phyloP scores from a whole-genome alignment of 1,140 invertebrate genomes.

The Cotesia vestalis region DNA sequence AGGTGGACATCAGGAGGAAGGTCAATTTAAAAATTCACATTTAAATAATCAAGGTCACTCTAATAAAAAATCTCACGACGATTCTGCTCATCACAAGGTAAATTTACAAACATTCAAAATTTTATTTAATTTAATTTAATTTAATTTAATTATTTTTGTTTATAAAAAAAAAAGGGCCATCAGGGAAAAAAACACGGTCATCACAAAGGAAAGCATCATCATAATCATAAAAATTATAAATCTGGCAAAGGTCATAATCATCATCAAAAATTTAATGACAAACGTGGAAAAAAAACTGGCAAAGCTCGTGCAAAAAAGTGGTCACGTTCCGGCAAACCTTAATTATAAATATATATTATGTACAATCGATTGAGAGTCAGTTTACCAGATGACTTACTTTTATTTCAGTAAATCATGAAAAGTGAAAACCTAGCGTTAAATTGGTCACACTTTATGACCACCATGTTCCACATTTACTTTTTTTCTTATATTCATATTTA shows the following conservation, averaged over 20 bases:
- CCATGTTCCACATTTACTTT: constrained; percentile 7
- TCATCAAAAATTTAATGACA: constrained; percentile 64
- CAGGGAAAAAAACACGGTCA: constrained; percentile 69
- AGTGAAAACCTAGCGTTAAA: constrained; percentile 58
- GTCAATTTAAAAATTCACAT: constrained; percentile 69
- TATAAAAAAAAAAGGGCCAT: constrained; percentile 50
- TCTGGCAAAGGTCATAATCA: constrained; percentile 64
- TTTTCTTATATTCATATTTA: background rate
- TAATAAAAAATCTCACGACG: constrained; percentile 60
- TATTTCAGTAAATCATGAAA: constrained; percentile 37
- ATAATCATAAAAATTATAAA: constrained; percentile 69
- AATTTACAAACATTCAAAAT: too few relatives aligned
- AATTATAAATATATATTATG: background rate
- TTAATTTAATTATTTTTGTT: background rate
- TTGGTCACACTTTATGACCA: constrained; percentile 48
- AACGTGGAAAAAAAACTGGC: constrained; percentile 58
- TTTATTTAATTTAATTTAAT: too few relatives aligned
- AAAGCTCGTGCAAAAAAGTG: constrained; percentile 69
- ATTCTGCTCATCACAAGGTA: constrained; percentile 65
- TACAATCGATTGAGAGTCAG: background rate
- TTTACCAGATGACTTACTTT: background rate
- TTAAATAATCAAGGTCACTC: constrained; percentile 66
- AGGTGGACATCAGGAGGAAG: constrained; percentile 72
- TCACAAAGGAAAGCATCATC: constrained; percentile 67
- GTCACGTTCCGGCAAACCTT: constrained; percentile 61